Evolutionary conservation across 2,888 invertebrate genomes (phyloP).

Genomic region (Petrolisthes cinctipes): DNA sequence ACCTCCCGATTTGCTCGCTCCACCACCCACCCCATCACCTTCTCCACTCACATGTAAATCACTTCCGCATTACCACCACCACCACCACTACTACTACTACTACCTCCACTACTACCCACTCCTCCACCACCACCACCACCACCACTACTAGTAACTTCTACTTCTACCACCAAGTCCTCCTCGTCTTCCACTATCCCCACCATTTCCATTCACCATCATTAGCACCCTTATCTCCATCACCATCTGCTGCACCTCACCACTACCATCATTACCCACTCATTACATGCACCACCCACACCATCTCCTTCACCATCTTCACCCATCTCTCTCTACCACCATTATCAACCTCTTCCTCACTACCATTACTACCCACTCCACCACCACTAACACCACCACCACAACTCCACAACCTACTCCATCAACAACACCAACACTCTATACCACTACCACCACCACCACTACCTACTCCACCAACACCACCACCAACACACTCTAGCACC

Average conservation of each 20-base stretch:
- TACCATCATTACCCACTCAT: background rate
- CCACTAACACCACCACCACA: too few species aligned
- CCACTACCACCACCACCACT: too few species aligned
- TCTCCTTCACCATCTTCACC: background rate
- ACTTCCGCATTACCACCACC: background rate
- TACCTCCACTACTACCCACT: too few species aligned
- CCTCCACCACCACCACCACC: background rate
- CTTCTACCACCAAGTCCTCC: background rate
- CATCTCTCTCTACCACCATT: background rate
- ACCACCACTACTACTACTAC: too few species aligned
- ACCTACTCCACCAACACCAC: too few species aligned
- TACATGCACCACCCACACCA: background rate
- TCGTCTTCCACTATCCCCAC: background rate
- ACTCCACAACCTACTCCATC: too few species aligned
- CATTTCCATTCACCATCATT: background rate
- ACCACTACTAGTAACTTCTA: background rate
- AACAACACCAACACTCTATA: too few species aligned
- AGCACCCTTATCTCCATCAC: background rate
- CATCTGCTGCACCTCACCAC: background rate
- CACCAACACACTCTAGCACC: too few species aligned
- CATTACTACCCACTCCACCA: too few species aligned
- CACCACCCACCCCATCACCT: background rate
- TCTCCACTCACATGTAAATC: background rate
- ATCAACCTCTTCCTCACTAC: background rate
- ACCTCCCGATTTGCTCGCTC: background rate